Base-by-base conservation (phyloP, 23 tunicate genomes). In the Corella eumyota region DNA sequence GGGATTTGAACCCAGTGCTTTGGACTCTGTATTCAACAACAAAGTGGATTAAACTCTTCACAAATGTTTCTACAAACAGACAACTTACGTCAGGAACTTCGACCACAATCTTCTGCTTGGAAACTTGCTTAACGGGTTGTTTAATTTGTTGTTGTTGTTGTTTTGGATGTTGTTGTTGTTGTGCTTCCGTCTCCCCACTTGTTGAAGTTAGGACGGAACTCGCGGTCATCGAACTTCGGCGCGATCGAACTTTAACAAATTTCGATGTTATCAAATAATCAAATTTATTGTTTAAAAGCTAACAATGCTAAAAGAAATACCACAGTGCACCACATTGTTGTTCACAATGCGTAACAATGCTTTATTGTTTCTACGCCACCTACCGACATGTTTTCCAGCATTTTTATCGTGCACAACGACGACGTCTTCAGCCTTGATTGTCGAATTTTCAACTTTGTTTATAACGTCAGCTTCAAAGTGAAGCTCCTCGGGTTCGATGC, bases 321-420 rank as follows among this genome's bases (percentile, higher is more conserved):
- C n/a, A n/a, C n/a, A n/a, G n/a, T n/a, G n/a, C n/a, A n/a, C n/a
- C n/a, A n/a, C n/a, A n/a, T n/a, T n/a, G n/a, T n/a, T n/a, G n/a
- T n/a, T n/a, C n/a, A n/a, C n/a, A n/a, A n/a, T n/a, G n/a, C n/a
- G n/a, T n/a, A n/a, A n/a, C n/a, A n/a, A n/a, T n/a, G n/a, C n/a
- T n/a, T n/a, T n/a, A n/a, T n/a, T n/a, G n/a, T n/a, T n/a, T n/a
- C n/a, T n/a, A n/a, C n/a, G n/a, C n/a, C n/a, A 9, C 81, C 60
- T 78, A 82, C 92, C 92, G 30, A 82, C 56, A 63, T 82, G 92
- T 53, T 62, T 54, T 27, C 92, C 92, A 9, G 74, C 76, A 2
- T 74, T 71, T 30, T 34, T 64, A 50, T 82, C 81, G 54, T 82
- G 92, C 11, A 82, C 64, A 3, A 82, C 92, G 44, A 73, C 81